Evolutionary conservation across 1,140 invertebrate species (phyloP).

Genomic region (Bombus huntii): DNA sequence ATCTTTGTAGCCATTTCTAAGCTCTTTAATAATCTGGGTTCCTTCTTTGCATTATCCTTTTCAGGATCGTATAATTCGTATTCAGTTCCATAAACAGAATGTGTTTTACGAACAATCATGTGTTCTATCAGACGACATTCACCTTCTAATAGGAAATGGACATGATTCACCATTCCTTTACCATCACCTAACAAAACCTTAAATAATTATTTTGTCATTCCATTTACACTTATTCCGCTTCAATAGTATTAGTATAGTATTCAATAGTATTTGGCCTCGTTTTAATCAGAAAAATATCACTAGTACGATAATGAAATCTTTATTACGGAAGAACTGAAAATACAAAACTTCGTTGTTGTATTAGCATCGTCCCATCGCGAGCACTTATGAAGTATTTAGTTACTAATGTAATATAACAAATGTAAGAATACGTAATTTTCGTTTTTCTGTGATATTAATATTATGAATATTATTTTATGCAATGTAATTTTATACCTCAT

Average conservation of each 20-base stretch:
- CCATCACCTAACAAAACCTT: slow-evolving; percentile 85
- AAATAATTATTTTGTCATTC: slow-evolving; percentile 41
- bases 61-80: slow-evolving; percentile 81
- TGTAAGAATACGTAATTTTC: too few species aligned
- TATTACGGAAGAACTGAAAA: too few species aligned
- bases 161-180: slow-evolving; percentile 84
- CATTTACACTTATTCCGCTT: slow-evolving; percentile 17
- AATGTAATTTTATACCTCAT: slow-evolving; percentile 79
- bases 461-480: not conserved
- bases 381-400: too few species aligned
- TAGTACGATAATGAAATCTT: too few species aligned
- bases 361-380: too few species aligned
- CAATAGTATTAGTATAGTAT: not conserved
- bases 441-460: too few species aligned
- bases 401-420: too few species aligned
- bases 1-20: not conserved
- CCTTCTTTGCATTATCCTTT: not conserved
- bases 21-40: not conserved
- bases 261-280: too few species aligned
- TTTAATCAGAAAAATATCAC: too few species aligned
- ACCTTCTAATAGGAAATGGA: slow-evolving; percentile 86
- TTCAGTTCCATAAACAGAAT: slow-evolving; percentile 73
- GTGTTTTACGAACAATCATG: slow-evolving; percentile 80
- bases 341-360: too few species aligned
- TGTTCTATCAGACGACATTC: slow-evolving; percentile 86